phyloP scores from a whole-genome alignment of 2,888 invertebrate species.

The Tenthredo scrophulariae region DNA sequence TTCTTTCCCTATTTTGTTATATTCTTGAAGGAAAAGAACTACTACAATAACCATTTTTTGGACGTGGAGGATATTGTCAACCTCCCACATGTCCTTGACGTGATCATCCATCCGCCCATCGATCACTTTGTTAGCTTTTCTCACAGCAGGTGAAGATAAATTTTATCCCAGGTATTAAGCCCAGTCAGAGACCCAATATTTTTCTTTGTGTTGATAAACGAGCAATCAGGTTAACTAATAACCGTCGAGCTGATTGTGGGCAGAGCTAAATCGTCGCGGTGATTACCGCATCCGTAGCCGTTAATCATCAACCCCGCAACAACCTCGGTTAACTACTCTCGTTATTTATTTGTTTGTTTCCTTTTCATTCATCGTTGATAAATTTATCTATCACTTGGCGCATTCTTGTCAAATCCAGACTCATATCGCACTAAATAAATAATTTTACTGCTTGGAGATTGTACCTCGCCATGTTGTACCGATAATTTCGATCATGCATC shows the following conservation, averaged over 20 bases:
- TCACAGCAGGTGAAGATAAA: slow-evolving; percentile 8
- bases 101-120: not conserved
- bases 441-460: too few relatives aligned
- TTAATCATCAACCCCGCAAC: not conserved
- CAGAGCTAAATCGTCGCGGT: not conserved
- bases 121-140: not conserved
- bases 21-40: not conserved
- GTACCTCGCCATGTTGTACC: too few relatives aligned
- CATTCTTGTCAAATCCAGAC: too few relatives aligned
- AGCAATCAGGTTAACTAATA: slow-evolving; percentile 38
- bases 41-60: not conserved
- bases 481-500: too few relatives aligned
- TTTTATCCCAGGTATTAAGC: not conserved
- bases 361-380: not conserved
- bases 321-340: not conserved
- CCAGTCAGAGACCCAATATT: slow-evolving; percentile 16
- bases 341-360: not conserved
- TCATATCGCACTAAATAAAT: too few relatives aligned
- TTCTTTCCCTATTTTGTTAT: not conserved
- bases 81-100: not conserved
- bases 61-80: not conserved
- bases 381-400: not conserved
- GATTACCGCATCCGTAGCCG: slow-evolving; percentile 16
- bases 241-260: slow-evolving; percentile 9
- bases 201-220: slow-evolving; percentile 33